Base-by-base conservation (phyloP, 2,113 vertebrate genomes). In the Xiphophorus hellerii region DNA sequence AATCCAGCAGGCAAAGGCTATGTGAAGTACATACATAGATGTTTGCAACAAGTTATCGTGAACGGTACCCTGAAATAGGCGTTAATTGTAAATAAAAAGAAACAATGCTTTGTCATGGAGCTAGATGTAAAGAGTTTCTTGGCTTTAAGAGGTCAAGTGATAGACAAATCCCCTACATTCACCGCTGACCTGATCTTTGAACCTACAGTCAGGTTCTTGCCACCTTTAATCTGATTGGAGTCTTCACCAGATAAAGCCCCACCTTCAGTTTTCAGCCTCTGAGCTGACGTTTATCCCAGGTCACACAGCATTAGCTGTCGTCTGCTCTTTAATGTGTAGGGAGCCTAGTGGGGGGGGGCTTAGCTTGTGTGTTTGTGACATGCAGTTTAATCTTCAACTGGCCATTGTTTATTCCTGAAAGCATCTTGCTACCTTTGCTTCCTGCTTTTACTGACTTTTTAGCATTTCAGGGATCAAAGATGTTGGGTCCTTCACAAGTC, bases 211-310 rank as follows among this genome's bases (percentile, higher is more conserved):
- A 60, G 62, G 42, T 73, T 81, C 62, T 68, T 76, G 33, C 66
- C n/a, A n/a, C 62, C 69, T 74, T 33, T 70, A 77, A 83, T 78
- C 83, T 78, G 74, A 87, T 88, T 86, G 88, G 85, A 42, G 28
- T 78, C 37, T 80, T 76, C 60, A 54, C 75, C 85, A 86, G 86
- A 78, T 88, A 79, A 63, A 84, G 78, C 74, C 80, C 88, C 88
- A 12, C 89, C 92, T 62, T 67, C n/a, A 29, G 69, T 73, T 77
- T 87, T 91, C 87, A 92, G 84, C 77, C 81, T 72, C 70, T 87
- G 87, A 93, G 87, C 87, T 89, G 83, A 77, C 71, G 69, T 82
- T 89, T 86, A 93, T 93, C 89, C 88, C 27, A 17, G 37, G 71
- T 72, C 28, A 84, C 76, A 63, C 73, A 71, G 64, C 66, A 63